Conservation (phyloP, 2,888 invertebrate genomes). For the Cactoblastis cactorum region DNA sequence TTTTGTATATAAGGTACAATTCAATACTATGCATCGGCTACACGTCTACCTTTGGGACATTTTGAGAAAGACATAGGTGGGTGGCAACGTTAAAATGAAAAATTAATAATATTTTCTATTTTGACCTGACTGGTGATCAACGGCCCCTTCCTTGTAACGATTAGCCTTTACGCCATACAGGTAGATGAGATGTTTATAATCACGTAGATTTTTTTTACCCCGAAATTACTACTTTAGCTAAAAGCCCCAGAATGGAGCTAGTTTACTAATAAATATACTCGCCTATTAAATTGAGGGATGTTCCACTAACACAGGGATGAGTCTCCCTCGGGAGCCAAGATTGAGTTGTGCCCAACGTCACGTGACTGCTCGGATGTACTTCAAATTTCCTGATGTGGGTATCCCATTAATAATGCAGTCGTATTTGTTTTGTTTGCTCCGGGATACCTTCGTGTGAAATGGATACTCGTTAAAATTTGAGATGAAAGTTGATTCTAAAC, state of each 20-base stretch:
- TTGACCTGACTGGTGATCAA: no score
- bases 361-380: slow-evolving; percentile 35
- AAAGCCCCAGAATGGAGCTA: background rate
- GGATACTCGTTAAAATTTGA: background rate
- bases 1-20: no score
- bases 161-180: no score
- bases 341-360: slow-evolving; percentile 18
- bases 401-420: slow-evolving; percentile 26
- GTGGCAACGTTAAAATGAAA: no score
- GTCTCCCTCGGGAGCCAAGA: background rate
- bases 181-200: no score
- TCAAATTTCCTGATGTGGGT: slow-evolving; percentile 32
- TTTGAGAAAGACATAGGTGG: no score
- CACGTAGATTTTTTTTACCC: no score
- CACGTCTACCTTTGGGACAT: no score
- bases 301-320: background rate
- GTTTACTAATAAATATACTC: background rate
- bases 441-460: background rate
- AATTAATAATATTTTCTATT: no score
- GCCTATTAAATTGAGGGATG: slow-evolving; percentile 3
- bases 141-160: no score
- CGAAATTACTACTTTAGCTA: no score
- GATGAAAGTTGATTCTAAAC: background rate
- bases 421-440: slow-evolving; percentile 13
- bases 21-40: no score